phyloP scores from a whole-genome alignment of 2,888 invertebrate species.

The Lasioglossum leucozonium region DNA sequence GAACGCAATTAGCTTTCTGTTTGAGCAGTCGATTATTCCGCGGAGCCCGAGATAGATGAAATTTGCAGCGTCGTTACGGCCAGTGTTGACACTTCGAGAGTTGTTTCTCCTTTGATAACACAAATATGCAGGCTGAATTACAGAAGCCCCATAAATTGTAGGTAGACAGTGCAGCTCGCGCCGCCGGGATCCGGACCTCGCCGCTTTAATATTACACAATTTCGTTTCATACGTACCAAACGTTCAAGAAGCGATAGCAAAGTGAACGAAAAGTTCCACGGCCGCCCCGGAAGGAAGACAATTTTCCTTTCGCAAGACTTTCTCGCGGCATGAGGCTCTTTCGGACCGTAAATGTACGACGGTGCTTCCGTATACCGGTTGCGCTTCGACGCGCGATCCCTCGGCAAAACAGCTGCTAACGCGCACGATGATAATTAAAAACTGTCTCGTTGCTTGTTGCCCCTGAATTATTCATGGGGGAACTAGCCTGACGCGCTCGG shows the following conservation, averaged over 20 bases:
- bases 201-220: slow-evolving; percentile 10
- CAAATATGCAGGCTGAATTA: background rate
- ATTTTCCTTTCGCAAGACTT: slow-evolving; percentile 23
- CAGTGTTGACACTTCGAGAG: background rate
- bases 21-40: background rate
- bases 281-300: slow-evolving; percentile 3
- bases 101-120: background rate
- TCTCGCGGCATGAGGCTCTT: background rate
- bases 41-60: background rate
- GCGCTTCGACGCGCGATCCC: slow-evolving; percentile 29
- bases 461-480: slow-evolving; percentile 59
- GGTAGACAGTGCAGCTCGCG: background rate
- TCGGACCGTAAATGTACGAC: slow-evolving; percentile 17
- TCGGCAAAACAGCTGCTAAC: slow-evolving; percentile 41
- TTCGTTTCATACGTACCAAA: background rate
- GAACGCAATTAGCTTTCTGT: background rate
- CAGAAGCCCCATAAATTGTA: background rate
- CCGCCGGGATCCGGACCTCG: background rate
- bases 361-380: slow-evolving; percentile 9
- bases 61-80: background rate
- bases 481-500: background rate
- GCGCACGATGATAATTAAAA: slow-evolving; percentile 62
- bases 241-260: background rate
- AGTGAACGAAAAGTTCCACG: slow-evolving; percentile 9
- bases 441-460: slow-evolving; percentile 33